Conservation (phyloP, 2,113 vertebrate genomes). For the Cnemophilus loriae region DNA sequence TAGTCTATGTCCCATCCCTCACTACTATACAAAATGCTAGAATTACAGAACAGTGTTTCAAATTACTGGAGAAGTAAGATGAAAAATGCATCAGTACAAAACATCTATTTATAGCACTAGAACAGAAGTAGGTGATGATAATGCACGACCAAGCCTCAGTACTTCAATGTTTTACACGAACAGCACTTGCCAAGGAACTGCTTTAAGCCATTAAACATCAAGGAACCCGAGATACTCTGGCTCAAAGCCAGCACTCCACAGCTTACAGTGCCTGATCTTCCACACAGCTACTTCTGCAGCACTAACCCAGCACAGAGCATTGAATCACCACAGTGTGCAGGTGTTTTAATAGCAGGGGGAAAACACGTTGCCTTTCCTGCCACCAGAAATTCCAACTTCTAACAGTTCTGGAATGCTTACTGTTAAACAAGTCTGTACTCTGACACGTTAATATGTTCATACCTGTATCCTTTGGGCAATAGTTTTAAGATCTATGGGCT, state of each 20-base stretch:
- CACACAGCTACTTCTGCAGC: background rate
- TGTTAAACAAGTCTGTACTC: background rate
- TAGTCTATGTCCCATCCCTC: background rate
- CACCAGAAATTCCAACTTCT: background rate
- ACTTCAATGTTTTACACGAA: background rate
- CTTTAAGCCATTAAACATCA: background rate
- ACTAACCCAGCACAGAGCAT: background rate
- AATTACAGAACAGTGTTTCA: background rate
- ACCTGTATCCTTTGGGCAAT: constrained; percentile 97
- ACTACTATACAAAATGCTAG: background rate
- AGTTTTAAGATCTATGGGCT: constrained; percentile 96
- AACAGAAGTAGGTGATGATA: constrained; percentile 18
- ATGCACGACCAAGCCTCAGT: background rate
- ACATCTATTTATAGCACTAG: background rate
- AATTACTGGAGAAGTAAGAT: background rate
- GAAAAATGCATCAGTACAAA: constrained; percentile 24
- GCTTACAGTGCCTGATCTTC: background rate
- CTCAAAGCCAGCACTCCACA: background rate
- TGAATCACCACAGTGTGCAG: background rate
- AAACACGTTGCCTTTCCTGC: background rate
- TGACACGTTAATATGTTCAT: background rate
- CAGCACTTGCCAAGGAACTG: background rate
- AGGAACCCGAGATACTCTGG: background rate
- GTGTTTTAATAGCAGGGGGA: background rate
- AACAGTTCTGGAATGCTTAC: background rate